Evolutionary conservation across 2,113 vertebrate species (phyloP), one percentile per base, ranked within the genome.

Genomic region (Pseudorasbora parva): DNA sequence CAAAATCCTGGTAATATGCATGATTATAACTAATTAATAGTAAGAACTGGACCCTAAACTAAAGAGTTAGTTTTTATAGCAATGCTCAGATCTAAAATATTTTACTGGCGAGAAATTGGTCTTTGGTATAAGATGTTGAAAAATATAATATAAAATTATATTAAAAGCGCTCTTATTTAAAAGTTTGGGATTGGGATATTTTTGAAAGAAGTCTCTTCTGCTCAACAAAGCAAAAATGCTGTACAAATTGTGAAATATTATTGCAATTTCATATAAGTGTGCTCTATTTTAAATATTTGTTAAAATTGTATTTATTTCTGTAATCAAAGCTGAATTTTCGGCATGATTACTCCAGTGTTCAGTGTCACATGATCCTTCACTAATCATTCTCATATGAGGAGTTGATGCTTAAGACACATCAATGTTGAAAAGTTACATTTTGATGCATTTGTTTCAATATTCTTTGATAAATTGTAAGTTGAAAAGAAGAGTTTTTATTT

Each of bases 361-460:
- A 66, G 62, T 33, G 62, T 66, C 62, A 33, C 62, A 66, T 66
- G 62, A 66, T 66, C 62, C 4, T 19, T 66, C 62, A 33, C 27
- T 33, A 66, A 19, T 66, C 62, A 17, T 8, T 30, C 6, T 4
- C 1, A 66, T 66, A 66, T 66, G 3, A 0, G 8, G 27, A 33
- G 33, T 37, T 33, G 30, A 0, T 21, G 30, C 8, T 19, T 0
- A 37, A 37, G 1, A 33, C 33, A 33, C 4, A 4, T 33, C 33
- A 3, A n/a, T n/a, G 30, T 30, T 30, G 33, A 4, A 33, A 33
- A 33, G 33, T 33, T 33, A 33, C 33, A 33, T 33, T 37, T 37
- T 37, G 33, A 37, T 37, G 6, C 33, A 37, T 37, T 37, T 37
- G 7, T 2, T 37, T 54, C 2, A 2, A 2, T 8, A 21, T 54